Evolutionary conservation across 2,113 vertebrate species (phyloP), one percentile per base, ranked within the genome.

Genomic region (Oryzias celebensis): DNA sequence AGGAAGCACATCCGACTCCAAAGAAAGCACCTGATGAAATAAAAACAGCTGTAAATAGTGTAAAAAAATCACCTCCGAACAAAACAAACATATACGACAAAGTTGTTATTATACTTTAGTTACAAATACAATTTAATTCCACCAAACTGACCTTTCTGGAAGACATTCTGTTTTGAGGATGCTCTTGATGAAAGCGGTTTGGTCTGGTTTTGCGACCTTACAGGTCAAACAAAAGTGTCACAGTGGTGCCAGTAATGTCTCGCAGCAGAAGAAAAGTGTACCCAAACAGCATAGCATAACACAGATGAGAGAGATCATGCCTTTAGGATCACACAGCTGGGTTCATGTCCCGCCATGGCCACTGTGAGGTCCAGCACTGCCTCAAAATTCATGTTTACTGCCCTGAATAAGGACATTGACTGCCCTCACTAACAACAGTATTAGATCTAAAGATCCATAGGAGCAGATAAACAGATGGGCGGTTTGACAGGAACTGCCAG

Each of bases 1-100:
- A 0, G 96, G 96, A 16, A 95, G 92, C 5, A 98, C 96, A 0
- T 96, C 95, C 0, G 95, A 94, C 0, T 96, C 95, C 84, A 98
- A 82, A 63, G 96, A 98, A 71, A 99, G 91, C 22, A 96, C 96
- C 96, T 99, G 78, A 47, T 46, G 18, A 52, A 66, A 77, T 17
- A 55, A 28, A 8, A 63, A 24, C 60, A 58, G 57, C 22, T 58
- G 16, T 28, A 28, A 28, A 28, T 4, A 28, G 26, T 28, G 26
- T 5, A 28, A 10, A 36, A 36, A 31, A 28, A 28, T 28, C 26
- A 4, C 3, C 26, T 28, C 26, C 0, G 26, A 28, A 28, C 5
- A 28, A 28, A 28, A 28, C 5, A 28, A 28, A 28, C 26, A 28
- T 6, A 28, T 28, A 26, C 2, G 26, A 26, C 3, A 5, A 31